Percentiles rank a stretch among this genome's conserved stretches.
phyloP scores from a whole-genome alignment of 2,113 vertebrate species.

The Strigops habroptila region DNA sequence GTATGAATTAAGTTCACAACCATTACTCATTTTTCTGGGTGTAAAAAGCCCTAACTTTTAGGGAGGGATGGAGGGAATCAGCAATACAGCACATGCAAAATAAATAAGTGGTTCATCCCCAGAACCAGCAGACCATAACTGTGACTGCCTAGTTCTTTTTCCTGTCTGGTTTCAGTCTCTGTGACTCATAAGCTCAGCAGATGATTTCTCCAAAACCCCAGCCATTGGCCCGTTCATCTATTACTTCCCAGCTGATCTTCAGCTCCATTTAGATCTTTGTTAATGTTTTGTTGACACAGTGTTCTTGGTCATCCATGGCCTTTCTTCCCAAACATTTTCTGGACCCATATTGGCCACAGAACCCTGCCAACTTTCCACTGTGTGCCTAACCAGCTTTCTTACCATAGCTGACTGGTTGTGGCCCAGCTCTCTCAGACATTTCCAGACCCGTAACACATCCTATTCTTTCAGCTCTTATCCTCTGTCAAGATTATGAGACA shows the following conservation, averaged over 20 bases:
- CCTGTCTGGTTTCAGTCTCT: background rate
- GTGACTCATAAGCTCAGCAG: slow-evolving; percentile 16
- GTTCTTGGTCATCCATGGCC: background rate
- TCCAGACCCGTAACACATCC: background rate
- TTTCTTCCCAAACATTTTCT: slow-evolving; percentile 14
- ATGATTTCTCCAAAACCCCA: background rate
- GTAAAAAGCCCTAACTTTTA: background rate
- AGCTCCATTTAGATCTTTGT: background rate
- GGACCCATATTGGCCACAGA: background rate
- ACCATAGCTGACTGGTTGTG: background rate
- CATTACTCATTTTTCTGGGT: background rate
- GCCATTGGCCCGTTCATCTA: background rate
- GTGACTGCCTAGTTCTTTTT: background rate
- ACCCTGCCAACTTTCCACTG: background rate
- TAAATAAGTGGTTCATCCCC: background rate
- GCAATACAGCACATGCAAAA: background rate
- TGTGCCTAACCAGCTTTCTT: background rate
- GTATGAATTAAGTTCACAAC: slow-evolving; percentile 1
- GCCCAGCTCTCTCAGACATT: background rate
- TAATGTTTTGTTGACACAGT: slow-evolving; percentile 10
- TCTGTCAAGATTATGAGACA: background rate
- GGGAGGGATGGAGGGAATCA: background rate
- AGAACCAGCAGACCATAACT: background rate
- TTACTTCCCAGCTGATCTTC: background rate
- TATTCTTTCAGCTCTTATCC: background rate